Base-by-base conservation (phyloP, 2,888 invertebrate genomes). In the Pinctada fucata region DNA sequence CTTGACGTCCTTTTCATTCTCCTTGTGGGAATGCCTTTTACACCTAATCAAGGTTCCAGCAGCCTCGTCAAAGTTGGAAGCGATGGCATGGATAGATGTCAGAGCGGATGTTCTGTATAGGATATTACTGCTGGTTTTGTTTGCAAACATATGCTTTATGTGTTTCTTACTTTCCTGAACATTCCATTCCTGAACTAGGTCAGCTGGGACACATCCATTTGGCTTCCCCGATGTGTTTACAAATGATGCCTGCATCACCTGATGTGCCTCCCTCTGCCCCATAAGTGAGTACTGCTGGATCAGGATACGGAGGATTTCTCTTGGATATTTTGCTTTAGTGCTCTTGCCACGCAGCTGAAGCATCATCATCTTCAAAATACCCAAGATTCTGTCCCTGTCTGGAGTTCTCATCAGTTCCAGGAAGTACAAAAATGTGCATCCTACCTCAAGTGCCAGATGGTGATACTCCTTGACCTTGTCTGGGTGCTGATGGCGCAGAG, bases 161-260 rank as follows among this genome's bases (percentile, higher is more conserved):
- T 68, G 67, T 3, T 5, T 48, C 50, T 77, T 72, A 52, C 71
- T 72, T 31, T 72, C 72, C n/a, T 68, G 71, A 3, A 77, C 72
- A 48, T 77, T 64, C 72, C 72, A 72, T 50, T 77, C 72, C 52
- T 77, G 72, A 2, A 77, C 68, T n/a, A 79, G 63, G 63, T 75
- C 79, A 66, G 71, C 75, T n/a, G 72, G 75, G 2, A 79, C 75
- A 65, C 58, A 0, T 13, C 48, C 48, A 75, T 75, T 69, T 5
- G 58, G 3, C 47, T 70, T 66, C 10, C 74, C 79, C 52, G 16
- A 5, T 1, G n/a, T 10, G 65, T 75, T 79, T 3, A 79, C 75
- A 48, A 75, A 79, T 49, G 65, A 75, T 10, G 67, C 74, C 47
- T 65, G 48, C 10, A 76, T 63, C 13, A 72, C 51, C 51, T 66